Percentiles rank a stretch among this genome's conserved stretches.
Conservation (phyloP, 2,113 vertebrate species). For the Macrotis lagotis region DNA sequence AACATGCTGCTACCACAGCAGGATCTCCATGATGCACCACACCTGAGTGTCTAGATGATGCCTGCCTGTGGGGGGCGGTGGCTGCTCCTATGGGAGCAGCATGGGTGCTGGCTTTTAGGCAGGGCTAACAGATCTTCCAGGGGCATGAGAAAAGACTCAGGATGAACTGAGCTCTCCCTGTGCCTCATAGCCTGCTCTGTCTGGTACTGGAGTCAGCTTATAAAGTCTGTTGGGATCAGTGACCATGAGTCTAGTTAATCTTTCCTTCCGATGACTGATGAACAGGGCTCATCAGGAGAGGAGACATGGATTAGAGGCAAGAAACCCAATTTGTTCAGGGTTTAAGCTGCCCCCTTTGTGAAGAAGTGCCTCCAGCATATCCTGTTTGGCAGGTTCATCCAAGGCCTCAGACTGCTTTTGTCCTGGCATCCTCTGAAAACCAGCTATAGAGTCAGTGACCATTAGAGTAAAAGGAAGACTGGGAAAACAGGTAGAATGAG, state of each 20-base stretch:
- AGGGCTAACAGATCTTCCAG: background rate
- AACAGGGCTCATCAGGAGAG: slow-evolving; percentile 30
- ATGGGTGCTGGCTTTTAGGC: background rate
- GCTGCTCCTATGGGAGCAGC: background rate
- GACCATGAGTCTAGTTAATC: slow-evolving; percentile 19
- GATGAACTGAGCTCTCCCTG: background rate
- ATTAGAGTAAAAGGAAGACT: background rate
- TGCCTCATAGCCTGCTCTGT: background rate
- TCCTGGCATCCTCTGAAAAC: background rate
- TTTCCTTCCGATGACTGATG: slow-evolving; percentile 31
- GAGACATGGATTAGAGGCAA: slow-evolving; percentile 40
- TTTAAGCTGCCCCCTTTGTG: background rate
- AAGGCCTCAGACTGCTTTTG: background rate
- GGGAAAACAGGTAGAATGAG: background rate
- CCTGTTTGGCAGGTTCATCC: background rate
- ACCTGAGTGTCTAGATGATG: too few relatives aligned
- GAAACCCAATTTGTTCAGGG: slow-evolving; percentile 45
- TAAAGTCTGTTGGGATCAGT: slow-evolving; percentile 22
- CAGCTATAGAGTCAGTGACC: background rate
- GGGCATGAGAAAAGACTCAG: background rate
- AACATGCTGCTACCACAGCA: background rate
- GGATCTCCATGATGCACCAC: background rate
- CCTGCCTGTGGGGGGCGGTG: too few relatives aligned
- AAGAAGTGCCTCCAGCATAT: background rate
- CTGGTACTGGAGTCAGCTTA: background rate